Conservation (phyloP, 2,797 vertebrate species). For the Rhadinocentrus ornatus region DNA sequence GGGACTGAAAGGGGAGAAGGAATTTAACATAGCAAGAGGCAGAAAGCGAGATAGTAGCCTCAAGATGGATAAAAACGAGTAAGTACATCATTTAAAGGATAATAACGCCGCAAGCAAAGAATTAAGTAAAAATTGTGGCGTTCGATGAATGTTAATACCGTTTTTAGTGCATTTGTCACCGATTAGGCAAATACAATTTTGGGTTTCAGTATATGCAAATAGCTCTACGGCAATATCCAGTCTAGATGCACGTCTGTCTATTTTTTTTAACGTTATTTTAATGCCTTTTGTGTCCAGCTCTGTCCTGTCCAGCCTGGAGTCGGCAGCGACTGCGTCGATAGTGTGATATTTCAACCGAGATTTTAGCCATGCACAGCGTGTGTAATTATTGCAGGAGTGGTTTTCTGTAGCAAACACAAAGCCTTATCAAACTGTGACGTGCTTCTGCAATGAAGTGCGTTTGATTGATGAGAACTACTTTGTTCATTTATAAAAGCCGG, state of each 20-base stretch:
- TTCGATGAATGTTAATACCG: conserved; percentile 29
- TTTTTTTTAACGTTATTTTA: conserved; percentile 1
- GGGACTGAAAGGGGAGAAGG: conserved; percentile 86
- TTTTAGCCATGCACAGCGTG: conserved; percentile 12
- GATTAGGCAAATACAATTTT: conserved; percentile 50
- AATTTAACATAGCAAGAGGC: conserved; percentile 85
- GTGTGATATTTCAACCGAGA: conserved; percentile 19
- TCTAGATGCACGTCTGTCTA: conserved; percentile 28
- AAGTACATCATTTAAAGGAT: conserved; percentile 69
- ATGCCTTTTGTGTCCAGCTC: conserved; percentile 12
- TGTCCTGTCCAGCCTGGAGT: conserved; percentile 11
- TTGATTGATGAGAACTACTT: conserved; percentile 49
- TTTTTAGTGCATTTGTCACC: conserved; percentile 66
- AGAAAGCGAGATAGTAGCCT: conserved; percentile 81
- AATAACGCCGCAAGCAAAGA: background rate
- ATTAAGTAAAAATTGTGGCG: background rate
- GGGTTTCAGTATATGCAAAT: conserved; percentile 59
- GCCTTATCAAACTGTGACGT: conserved; percentile 7
- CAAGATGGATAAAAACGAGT: conserved; percentile 90
- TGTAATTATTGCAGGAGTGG: background rate
- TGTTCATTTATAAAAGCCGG: conserved; percentile 71
- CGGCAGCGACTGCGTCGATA: conserved; percentile 36
- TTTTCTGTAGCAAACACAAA: conserved; percentile 1
- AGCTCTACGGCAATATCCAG: conserved; percentile 40
- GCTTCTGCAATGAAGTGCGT: conserved; percentile 36